Evolutionary conservation across 2,888 invertebrate genomes (phyloP).

Genomic region (Acanthopleura granulata): DNA sequence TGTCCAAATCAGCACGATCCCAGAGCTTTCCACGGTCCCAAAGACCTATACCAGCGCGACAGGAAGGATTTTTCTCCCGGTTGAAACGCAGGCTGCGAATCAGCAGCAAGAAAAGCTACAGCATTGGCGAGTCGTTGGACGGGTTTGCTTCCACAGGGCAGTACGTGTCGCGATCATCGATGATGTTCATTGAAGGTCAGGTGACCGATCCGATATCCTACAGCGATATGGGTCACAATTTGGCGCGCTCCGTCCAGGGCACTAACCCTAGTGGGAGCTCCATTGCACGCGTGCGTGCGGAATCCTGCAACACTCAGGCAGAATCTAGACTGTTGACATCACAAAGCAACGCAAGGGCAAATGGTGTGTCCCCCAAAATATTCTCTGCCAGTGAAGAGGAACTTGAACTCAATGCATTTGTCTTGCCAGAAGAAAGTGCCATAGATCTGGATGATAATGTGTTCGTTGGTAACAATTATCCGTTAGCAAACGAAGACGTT

Average conservation of each 20-base stretch:
- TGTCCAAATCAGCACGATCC: not conserved
- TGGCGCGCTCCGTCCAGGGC: not conserved
- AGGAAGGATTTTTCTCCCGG: not conserved
- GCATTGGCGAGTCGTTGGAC: not conserved
- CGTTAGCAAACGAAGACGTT: not conserved
- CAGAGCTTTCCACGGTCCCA: not conserved
- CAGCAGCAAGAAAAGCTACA: constrained; percentile 2
- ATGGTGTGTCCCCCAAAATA: not conserved
- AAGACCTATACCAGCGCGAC: not conserved
- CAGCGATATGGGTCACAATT: not conserved
- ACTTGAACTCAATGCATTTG: constrained; percentile 24
- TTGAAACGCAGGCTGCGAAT: not conserved
- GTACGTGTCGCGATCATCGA: not conserved
- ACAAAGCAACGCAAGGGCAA: not conserved
- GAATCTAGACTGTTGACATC: no score
- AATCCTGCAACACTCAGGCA: not conserved
- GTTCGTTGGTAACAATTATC: not conserved
- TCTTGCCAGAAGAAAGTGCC: constrained; percentile 29
- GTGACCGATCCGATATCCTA: not conserved
- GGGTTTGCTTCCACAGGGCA: not conserved
- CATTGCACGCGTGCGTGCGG: not conserved
- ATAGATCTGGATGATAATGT: constrained; percentile 25
- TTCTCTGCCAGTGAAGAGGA: not conserved
- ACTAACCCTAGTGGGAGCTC: not conserved
- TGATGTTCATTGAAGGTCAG: no score